phyloP scores from a whole-genome alignment of 2,797 vertebrate genomes.

The Parotocinclus haroldoi region DNA sequence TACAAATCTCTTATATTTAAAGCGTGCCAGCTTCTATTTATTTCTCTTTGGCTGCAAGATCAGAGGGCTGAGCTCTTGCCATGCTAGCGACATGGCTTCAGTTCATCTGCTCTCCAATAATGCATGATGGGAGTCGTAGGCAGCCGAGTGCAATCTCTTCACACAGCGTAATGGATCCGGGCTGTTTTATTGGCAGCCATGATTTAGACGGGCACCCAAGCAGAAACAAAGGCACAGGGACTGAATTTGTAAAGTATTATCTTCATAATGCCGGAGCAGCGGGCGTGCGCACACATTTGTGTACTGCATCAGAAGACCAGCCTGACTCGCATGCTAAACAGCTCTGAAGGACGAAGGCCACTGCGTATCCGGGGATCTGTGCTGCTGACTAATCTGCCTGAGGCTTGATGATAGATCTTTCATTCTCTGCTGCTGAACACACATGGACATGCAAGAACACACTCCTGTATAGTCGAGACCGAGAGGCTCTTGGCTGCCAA shows the following conservation, averaged over 20 bases:
- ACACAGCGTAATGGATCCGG: conserved; percentile 20
- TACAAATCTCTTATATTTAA: conserved; percentile 43
- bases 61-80: conserved; percentile 12
- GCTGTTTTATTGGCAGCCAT: conserved; percentile 33
- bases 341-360: conserved; percentile 39
- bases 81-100: conserved; percentile 21
- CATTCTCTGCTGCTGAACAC: conserved; percentile 10
- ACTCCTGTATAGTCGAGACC: neutral
- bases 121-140: conserved; percentile 30
- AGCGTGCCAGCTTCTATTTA: conserved; percentile 25
- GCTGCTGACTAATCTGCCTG: conserved; percentile 33
- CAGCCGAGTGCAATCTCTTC: conserved; percentile 20
- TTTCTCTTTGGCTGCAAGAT: conserved; percentile 7
- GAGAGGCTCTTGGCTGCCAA: neutral
- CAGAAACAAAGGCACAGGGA: conserved; percentile 20
- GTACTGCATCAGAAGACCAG: conserved; percentile 33
- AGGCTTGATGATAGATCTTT: conserved; percentile 40
- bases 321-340: conserved; percentile 48
- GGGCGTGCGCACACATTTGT: conserved; percentile 22
- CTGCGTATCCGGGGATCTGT: conserved; percentile 35
- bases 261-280: conserved; percentile 17
- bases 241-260: conserved; percentile 21
- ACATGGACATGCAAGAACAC: conserved; percentile 1
- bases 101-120: conserved; percentile 29
- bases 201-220: conserved; percentile 31